These are phyloP conservation scores for Kryptopterus vitreolus DNA, from an alignment of 2,797 vertebrate genomes.

Conservation along the genomic window DNA sequence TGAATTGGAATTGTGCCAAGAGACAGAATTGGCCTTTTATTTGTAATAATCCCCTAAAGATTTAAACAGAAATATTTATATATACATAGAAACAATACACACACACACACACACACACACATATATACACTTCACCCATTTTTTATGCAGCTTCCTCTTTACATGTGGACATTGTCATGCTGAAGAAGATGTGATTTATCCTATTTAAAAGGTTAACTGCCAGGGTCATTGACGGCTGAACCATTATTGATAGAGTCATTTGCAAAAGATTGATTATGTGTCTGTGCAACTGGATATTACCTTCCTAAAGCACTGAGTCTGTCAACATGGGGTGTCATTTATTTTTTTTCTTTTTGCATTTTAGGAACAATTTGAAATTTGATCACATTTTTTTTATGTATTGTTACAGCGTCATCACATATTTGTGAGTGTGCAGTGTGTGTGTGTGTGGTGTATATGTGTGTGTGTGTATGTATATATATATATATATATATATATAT, in stretches of 20 bases:
- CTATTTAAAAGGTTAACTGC: constrained; percentile 69
- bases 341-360: too few relatives aligned
- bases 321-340: constrained; percentile 33
- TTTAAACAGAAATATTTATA: too few relatives aligned
- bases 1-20: constrained; percentile 22
- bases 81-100: too few relatives aligned
- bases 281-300: constrained; percentile 61
- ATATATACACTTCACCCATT: background rate
- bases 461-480: too few relatives aligned
- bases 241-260: constrained; percentile 72
- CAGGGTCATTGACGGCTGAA: constrained; percentile 66
- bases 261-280: constrained; percentile 63
- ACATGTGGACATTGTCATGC: constrained; percentile 11
- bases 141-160: background rate
- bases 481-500: too few relatives aligned
- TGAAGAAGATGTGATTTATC: constrained; percentile 65
- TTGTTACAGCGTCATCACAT: too few relatives aligned
- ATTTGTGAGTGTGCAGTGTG: too few relatives aligned
- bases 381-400: too few relatives aligned
- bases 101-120: too few relatives aligned
- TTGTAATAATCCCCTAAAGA: background rate
- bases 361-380: background rate
- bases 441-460: too few relatives aligned
- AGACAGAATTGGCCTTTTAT: constrained; percentile 6
- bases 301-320: constrained; percentile 41